phyloP scores from a whole-genome alignment of 2,113 vertebrate genomes.

The Fregetta grallaria region DNA sequence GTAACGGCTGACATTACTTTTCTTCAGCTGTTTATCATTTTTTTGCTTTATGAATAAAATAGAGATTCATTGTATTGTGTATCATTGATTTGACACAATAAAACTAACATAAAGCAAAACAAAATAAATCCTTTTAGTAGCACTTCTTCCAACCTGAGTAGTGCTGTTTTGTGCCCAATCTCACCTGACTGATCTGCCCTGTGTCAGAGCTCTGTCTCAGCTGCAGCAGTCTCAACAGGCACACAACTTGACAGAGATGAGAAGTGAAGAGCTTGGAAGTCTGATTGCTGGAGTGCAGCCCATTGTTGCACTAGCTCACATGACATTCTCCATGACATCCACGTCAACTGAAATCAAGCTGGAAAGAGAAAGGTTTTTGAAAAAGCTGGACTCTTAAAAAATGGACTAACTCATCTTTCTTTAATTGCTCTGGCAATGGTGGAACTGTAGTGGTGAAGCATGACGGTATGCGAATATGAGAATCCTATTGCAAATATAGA shows the following conservation, averaged over 20 bases:
- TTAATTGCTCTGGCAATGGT: neutral
- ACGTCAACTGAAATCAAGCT: neutral
- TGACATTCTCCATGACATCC: neutral
- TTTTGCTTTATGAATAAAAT: neutral
- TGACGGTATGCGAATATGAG: neutral
- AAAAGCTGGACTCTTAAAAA: neutral
- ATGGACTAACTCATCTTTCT: neutral
- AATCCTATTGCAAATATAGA: neutral
- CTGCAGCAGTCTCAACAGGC: neutral
- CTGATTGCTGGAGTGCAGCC: neutral
- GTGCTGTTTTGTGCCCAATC: neutral
- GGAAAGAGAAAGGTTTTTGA: neutral
- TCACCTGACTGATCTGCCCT: neutral
- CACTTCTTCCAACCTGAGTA: neutral
- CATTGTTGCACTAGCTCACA: neutral
- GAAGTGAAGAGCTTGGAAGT: neutral
- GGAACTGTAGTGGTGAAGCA: neutral
- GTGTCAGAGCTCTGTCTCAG: neutral
- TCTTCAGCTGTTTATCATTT: neutral
- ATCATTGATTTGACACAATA: neutral
- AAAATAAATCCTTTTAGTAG: neutral
- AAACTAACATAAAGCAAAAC: neutral
- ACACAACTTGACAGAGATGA: neutral
- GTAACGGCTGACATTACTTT: neutral
- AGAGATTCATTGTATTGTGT: neutral